phyloP scores from a whole-genome alignment of 2,797 vertebrate genomes.

The Eulemur mongoz region DNA sequence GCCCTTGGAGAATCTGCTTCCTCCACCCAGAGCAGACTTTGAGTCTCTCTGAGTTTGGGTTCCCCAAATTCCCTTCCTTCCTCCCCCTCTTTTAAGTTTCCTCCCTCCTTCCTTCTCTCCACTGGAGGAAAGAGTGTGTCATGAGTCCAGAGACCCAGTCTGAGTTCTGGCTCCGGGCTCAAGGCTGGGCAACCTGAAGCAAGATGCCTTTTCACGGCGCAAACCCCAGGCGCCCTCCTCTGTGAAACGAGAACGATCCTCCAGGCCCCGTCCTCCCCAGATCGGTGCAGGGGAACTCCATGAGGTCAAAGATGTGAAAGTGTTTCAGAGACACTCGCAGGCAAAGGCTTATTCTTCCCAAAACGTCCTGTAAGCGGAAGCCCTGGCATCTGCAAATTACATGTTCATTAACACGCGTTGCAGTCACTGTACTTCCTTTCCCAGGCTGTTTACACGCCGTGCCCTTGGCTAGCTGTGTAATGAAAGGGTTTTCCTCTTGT shows the following conservation, averaged over 20 bases:
- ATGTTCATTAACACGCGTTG: background rate
- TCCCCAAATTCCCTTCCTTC: background rate
- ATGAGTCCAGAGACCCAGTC: background rate
- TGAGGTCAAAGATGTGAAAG: background rate
- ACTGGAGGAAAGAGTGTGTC: background rate
- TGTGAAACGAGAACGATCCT: background rate
- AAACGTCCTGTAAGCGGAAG: background rate
- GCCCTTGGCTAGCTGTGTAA: background rate
- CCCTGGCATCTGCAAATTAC: slow-evolving; percentile 14
- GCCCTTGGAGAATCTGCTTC: background rate
- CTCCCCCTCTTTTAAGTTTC: background rate
- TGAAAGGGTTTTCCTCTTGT: slow-evolving; percentile 35
- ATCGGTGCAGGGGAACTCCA: background rate
- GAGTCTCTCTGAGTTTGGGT: background rate
- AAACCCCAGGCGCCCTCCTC: background rate
- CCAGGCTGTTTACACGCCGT: background rate
- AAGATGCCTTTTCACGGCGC: background rate
- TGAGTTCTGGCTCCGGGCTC: background rate
- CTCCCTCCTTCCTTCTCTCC: background rate
- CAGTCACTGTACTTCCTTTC: background rate
- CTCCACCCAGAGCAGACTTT: background rate
- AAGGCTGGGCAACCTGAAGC: background rate
- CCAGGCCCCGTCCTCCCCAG: background rate
- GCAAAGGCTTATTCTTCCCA: background rate
- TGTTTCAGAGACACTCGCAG: background rate